Conservation (phyloP, 2,888 invertebrate genomes). For the Latrodectus hesperus region DNA sequence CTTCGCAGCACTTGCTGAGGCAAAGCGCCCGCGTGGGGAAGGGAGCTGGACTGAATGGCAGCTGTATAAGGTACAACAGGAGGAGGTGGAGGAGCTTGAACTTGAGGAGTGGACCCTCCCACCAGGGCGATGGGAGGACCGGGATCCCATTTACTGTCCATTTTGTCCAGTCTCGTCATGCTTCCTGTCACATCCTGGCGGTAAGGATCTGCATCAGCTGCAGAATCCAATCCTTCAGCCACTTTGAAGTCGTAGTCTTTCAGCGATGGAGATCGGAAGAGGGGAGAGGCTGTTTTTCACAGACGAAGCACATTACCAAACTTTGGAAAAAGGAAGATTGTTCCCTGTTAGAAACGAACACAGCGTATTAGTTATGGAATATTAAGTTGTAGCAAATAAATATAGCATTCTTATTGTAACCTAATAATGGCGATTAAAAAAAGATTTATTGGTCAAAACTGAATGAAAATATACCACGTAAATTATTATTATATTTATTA, state of each 20-base stretch:
- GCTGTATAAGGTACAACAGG: background rate
- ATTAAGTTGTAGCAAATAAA: too few relatives aligned
- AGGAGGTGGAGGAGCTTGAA: background rate
- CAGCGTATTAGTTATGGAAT: too few relatives aligned
- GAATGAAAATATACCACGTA: too few relatives aligned
- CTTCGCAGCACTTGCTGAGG: conserved; percentile 26
- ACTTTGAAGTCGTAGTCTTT: conserved; percentile 26
- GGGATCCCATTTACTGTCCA: conserved; percentile 14
- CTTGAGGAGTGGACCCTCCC: conserved; percentile 3
- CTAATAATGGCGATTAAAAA: too few relatives aligned
- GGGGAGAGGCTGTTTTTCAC: too few relatives aligned
- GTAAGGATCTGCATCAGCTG: conserved; percentile 24
- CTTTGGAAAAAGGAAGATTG: too few relatives aligned
- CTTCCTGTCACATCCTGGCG: conserved; percentile 17
- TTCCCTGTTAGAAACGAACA: too few relatives aligned
- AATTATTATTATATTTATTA: too few relatives aligned
- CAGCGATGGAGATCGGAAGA: too few relatives aligned
- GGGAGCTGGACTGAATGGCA: background rate
- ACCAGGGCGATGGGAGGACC: conserved; percentile 21
- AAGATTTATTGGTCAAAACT: too few relatives aligned
- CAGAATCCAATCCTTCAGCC: conserved; percentile 47
- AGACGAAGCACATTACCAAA: too few relatives aligned
- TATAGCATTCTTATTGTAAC: too few relatives aligned
- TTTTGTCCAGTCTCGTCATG: conserved; percentile 42
- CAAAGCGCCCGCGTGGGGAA: background rate